phyloP scores from a whole-genome alignment of 1,140 invertebrate genomes.

The Cylas formicarius region DNA sequence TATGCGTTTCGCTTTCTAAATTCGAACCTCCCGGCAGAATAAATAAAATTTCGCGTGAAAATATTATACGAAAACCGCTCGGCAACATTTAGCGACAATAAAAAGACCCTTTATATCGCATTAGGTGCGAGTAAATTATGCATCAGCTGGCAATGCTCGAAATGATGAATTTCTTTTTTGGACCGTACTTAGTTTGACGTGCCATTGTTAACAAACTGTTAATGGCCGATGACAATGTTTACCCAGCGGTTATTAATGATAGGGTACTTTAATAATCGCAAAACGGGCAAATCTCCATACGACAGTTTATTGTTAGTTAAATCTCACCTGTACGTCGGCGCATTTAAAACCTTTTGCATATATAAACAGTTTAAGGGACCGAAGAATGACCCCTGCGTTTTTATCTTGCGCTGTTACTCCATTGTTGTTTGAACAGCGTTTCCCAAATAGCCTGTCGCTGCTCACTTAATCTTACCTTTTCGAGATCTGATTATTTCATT shows the following conservation, averaged over 20 bases:
- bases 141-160: constrained; percentile 21
- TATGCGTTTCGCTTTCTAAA: too few relatives aligned
- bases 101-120: too few relatives aligned
- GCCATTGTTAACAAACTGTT: constrained; percentile 30
- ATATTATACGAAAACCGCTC: too few relatives aligned
- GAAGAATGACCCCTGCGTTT: constrained; percentile 20
- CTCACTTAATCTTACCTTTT: constrained; percentile 19
- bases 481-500: constrained; percentile 19
- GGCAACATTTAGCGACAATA: too few relatives aligned
- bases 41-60: too few relatives aligned
- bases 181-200: constrained; percentile 18
- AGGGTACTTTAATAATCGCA: too few relatives aligned
- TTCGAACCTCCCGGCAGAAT: too few relatives aligned
- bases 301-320: too few relatives aligned
- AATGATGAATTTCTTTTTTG: constrained; percentile 23
- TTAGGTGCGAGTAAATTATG: constrained; percentile 20
- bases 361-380: constrained; percentile 11
- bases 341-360: constrained; percentile 17
- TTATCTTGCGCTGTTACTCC: neutral
- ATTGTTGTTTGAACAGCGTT: constrained; percentile 14
- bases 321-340: too few relatives aligned
- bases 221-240: constrained; percentile 30
- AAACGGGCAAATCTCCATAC: too few relatives aligned
- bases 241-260: constrained; percentile 28
- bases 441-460: constrained; percentile 19